Base-by-base conservation (phyloP, 2,113 vertebrate species). In the Brachyistius frenatus region DNA sequence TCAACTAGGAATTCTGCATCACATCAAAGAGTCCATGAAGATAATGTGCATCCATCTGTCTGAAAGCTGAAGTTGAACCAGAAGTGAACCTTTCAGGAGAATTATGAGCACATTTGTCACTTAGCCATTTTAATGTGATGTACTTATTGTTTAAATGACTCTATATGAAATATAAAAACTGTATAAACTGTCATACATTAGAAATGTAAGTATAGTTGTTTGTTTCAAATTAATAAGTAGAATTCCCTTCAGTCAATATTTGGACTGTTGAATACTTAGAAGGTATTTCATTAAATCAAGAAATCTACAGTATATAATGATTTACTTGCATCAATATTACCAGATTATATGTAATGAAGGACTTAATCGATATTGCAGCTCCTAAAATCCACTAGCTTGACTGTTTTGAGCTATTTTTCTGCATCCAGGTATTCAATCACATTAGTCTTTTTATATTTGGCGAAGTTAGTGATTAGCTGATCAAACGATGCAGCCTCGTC, bases 381-480 rank as follows among this genome's bases (percentile, higher is more conserved):
- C 30, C 6, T 50, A 56, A 47, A 46, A 62, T 57, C 9, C 50
- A 47, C n/a, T 35, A 61, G 36, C 52, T 33, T 67, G n/a, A 54
- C 44, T 54, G 66, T 33, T 58, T 62, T 13, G 39, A 49, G 68
- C 39, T 65, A 32, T 46, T 31, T 49, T 55, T 2, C 15, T 75
- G 36, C 32, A 63, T 69, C 60, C 35, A 62, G 36, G 1, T 57
- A 52, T 74, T 16, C 23, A 74, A 77, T 88, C 11, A 47, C 41
- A 41, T 65, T 49, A 64, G 11, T 15, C 15, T 55, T 75, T 69
- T 73, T 16, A 63, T 62, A 36, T 66, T 54, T 56, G 15, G 33
- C 32, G 69, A 65, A 76, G 5, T 62, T 64, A 68, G 57, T 47
- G 39, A 69, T 77, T 72, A 72, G 54, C 50, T 79, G 64, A 73